Conservation (phyloP, 2,797 vertebrate genomes). For the Centroberyx gerrardi region DNA sequence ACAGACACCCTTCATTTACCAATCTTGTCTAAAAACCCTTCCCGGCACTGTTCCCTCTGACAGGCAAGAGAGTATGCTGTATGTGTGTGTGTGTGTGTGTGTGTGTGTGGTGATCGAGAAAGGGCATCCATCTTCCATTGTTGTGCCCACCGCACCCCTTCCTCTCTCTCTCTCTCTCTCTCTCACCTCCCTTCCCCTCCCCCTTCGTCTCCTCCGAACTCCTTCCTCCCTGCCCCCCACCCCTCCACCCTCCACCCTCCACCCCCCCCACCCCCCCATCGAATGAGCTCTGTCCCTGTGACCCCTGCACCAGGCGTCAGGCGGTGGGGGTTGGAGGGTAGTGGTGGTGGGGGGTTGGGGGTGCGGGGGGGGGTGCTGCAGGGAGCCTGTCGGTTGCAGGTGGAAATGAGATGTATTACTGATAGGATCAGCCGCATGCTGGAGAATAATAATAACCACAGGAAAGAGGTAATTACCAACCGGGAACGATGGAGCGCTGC, state of each 20-base stretch:
- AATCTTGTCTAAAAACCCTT: slow-evolving; percentile 51
- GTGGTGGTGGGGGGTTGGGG: slow-evolving; percentile 27
- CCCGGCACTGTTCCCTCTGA: slow-evolving; percentile 46
- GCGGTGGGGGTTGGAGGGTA: slow-evolving; percentile 27
- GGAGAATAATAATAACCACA: slow-evolving; percentile 71
- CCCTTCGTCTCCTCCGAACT: neutral
- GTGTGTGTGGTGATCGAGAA: slow-evolving; percentile 42
- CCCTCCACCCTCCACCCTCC: slow-evolving; percentile 10
- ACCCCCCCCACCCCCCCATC: slow-evolving; percentile 15
- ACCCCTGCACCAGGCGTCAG: slow-evolving; percentile 42
- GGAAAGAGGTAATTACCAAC: slow-evolving; percentile 75
- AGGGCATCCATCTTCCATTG: slow-evolving; percentile 51
- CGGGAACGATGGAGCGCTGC: slow-evolving; percentile 39
- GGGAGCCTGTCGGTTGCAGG: slow-evolving; percentile 48
- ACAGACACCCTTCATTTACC: slow-evolving; percentile 73
- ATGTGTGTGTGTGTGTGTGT: slow-evolving; percentile 24
- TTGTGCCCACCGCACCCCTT: slow-evolving; percentile 28
- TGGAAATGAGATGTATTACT: slow-evolving; percentile 78
- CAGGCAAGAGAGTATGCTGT: slow-evolving; percentile 38
- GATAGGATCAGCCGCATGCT: slow-evolving; percentile 69
- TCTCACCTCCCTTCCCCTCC: slow-evolving; percentile 41
- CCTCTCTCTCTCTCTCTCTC: slow-evolving; percentile 20
- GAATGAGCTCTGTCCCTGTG: slow-evolving; percentile 57
- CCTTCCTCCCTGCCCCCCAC: slow-evolving; percentile 14
- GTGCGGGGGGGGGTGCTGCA: neutral